Evolutionary conservation across 2,888 invertebrate genomes (phyloP).

Genomic region (Hypsopygia costalis): DNA sequence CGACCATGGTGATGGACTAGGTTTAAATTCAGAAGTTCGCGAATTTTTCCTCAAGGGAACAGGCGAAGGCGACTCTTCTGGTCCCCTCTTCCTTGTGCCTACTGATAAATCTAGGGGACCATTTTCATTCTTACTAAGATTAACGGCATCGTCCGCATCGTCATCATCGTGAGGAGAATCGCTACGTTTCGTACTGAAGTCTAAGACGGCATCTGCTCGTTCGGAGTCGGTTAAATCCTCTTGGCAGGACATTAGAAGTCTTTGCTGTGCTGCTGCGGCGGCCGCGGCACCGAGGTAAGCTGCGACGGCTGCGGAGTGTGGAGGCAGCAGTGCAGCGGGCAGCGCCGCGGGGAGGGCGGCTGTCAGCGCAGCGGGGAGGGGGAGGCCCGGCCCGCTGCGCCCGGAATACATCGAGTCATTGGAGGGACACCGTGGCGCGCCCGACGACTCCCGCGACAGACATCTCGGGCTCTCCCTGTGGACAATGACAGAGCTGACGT

Average conservation of each 20-base stretch:
- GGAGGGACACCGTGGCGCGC: slow-evolving; percentile 87
- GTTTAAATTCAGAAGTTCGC: slow-evolving; percentile 84
- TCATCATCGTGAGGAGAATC: slow-evolving; percentile 73
- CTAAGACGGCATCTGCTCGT: slow-evolving; percentile 84
- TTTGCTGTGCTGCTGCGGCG: slow-evolving; percentile 87
- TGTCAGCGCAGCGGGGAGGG: slow-evolving; percentile 82
- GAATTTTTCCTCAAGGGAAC: slow-evolving; percentile 84
- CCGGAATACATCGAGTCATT: slow-evolving; percentile 88
- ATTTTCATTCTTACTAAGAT: slow-evolving; percentile 85
- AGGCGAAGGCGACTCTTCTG: slow-evolving; percentile 82
- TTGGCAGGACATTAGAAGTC: slow-evolving; percentile 88
- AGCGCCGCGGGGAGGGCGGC: slow-evolving; percentile 84
- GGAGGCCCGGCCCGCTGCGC: slow-evolving; percentile 76
- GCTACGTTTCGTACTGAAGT: slow-evolving; percentile 89
- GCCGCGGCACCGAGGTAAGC: slow-evolving; percentile 88
- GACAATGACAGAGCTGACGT: slow-evolving; percentile 58
- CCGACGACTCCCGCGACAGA: slow-evolving; percentile 90
- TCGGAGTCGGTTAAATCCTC: slow-evolving; percentile 84
- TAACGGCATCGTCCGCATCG: slow-evolving; percentile 84
- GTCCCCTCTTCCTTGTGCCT: slow-evolving; percentile 85
- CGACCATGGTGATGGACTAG: slow-evolving; percentile 88
- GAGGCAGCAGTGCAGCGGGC: slow-evolving; percentile 85
- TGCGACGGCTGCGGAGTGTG: slow-evolving; percentile 91
- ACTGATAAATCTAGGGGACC: slow-evolving; percentile 91
- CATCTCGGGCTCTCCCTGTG: slow-evolving; percentile 92